Conservation (phyloP, 2,113 vertebrate species). For the Tragelaphus imberbis region DNA sequence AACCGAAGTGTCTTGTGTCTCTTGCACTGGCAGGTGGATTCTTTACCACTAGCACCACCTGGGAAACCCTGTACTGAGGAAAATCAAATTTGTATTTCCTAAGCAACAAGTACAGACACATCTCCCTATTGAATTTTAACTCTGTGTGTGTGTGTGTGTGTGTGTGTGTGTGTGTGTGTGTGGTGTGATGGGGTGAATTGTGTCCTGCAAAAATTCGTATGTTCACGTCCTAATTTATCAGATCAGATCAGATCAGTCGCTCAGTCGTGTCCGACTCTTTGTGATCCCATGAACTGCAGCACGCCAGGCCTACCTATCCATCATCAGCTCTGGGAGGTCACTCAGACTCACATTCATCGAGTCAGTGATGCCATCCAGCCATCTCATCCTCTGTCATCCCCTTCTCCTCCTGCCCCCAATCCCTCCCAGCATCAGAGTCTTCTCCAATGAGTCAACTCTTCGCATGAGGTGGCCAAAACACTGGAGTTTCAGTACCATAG, state of each 20-base stretch:
- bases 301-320: not conserved
- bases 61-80: not conserved
- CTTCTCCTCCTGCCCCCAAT: not conserved
- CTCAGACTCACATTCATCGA: not conserved
- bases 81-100: not conserved
- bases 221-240: not conserved
- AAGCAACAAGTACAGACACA: not conserved
- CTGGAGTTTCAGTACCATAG: too few relatives aligned
- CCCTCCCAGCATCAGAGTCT: too few relatives aligned
- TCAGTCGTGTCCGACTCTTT: too few relatives aligned
- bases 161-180: slow-evolving; percentile 55
- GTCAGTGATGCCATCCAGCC: not conserved
- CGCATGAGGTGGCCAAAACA: too few relatives aligned
- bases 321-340: not conserved
- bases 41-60: not conserved
- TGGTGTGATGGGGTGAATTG: not conserved
- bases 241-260: too few relatives aligned
- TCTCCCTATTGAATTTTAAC: not conserved
- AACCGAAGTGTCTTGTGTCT: too few relatives aligned
- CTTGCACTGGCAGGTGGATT: too few relatives aligned
- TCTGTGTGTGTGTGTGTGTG: slow-evolving; percentile 42
- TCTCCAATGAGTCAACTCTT: too few relatives aligned
- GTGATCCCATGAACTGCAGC: too few relatives aligned
- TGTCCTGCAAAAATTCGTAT: not conserved
- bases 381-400: not conserved